Conservation (phyloP, 2,888 invertebrate species). For the Ophion slaviceki region DNA sequence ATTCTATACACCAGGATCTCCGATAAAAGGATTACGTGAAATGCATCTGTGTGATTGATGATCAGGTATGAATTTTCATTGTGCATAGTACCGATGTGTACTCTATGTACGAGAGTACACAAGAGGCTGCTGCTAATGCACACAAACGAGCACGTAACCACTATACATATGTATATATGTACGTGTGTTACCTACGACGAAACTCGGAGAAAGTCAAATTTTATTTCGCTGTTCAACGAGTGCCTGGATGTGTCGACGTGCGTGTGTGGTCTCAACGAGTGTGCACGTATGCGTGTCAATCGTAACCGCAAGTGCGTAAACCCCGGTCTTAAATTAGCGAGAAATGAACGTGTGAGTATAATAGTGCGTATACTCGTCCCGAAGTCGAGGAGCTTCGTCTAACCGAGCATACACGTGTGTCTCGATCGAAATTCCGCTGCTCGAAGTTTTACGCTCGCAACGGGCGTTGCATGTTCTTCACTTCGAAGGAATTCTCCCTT, state of each 20-base stretch:
- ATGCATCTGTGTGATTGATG: slow-evolving; percentile 11
- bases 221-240: slow-evolving; percentile 65
- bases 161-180: slow-evolving; percentile 1
- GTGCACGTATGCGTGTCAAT: not conserved
- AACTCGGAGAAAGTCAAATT: slow-evolving; percentile 75
- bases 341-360: slow-evolving; percentile 11
- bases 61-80: slow-evolving; percentile 19
- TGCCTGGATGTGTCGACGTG: slow-evolving; percentile 1
- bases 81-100: not conserved
- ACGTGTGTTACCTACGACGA: slow-evolving; percentile 52
- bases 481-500: slow-evolving; percentile 11
- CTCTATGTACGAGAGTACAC: slow-evolving; percentile 27
- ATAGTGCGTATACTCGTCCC: slow-evolving; percentile 3
- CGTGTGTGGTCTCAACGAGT: not conserved
- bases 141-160: slow-evolving; percentile 16
- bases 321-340: slow-evolving; percentile 10
- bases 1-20: not conserved
- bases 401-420: not conserved
- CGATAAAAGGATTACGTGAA: not conserved
- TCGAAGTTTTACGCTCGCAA: slow-evolving; percentile 12
- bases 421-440: slow-evolving; percentile 52
- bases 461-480: slow-evolving; percentile 18
- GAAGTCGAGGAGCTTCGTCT: slow-evolving; percentile 8
- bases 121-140: slow-evolving; percentile 18
- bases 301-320: slow-evolving; percentile 26